Evolutionary conservation across 1,140 invertebrate species (phyloP).

Genomic region (Cydia amplana): DNA sequence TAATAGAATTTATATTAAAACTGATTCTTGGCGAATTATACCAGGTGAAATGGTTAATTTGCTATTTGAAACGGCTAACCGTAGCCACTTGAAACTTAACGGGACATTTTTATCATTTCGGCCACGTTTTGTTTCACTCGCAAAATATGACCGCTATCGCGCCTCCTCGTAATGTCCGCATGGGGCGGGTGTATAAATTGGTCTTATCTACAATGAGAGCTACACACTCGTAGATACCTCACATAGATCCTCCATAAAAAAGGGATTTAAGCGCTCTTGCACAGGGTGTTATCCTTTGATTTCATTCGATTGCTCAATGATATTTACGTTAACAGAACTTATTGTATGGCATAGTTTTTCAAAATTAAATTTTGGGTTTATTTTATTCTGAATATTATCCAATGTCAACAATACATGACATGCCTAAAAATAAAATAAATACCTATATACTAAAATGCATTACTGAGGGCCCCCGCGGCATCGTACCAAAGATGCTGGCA

Average conservation of each 20-base stretch:
- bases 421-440: no score
- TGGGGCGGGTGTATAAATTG: constrained; percentile 41
- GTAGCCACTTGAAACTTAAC: background rate
- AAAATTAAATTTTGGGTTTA: no score
- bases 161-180: constrained; percentile 37
- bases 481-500: no score
- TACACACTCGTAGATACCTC: constrained; percentile 31
- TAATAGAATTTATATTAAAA: no score
- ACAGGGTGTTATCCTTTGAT: background rate
- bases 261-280: background rate
- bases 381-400: no score
- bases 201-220: constrained; percentile 45
- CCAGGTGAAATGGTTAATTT: no score
- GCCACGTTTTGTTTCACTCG: constrained; percentile 12
- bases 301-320: no score
- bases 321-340: background rate
- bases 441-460: no score
- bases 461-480: no score
- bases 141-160: constrained; percentile 35
- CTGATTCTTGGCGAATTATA: no score
- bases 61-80: background rate
- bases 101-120: background rate
- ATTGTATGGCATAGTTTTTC: no score
- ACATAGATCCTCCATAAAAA: background rate
- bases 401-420: no score